Evolutionary conservation across 2,888 invertebrate genomes (phyloP).

Genomic region (Caenorhabditis becei): DNA sequence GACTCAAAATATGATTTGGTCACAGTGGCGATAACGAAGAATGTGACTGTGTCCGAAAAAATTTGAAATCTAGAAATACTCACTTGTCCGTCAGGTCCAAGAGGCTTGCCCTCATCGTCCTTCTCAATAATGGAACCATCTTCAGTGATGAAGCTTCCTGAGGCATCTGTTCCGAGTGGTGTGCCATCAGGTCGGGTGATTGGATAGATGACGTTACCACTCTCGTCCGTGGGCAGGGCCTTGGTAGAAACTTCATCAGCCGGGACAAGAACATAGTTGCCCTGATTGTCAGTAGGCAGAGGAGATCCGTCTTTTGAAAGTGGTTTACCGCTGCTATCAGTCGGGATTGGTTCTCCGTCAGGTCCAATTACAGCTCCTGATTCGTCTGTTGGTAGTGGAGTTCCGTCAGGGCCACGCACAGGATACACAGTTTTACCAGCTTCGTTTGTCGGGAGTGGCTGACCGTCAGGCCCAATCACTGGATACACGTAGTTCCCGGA

Average conservation of each 20-base stretch:
- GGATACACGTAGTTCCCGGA: conserved; percentile 50
- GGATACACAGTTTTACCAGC: conserved; percentile 57
- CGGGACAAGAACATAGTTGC: conserved; percentile 44
- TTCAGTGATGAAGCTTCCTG: conserved; percentile 44
- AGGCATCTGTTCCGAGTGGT: conserved; percentile 48
- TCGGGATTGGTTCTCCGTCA: conserved; percentile 47
- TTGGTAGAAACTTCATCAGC: conserved; percentile 14
- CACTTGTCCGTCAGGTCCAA: conserved; percentile 31
- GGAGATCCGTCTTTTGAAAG: conserved; percentile 61
- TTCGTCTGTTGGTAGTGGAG: conserved; percentile 60
- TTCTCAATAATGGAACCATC: conserved; percentile 55
- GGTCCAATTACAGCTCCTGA: conserved; percentile 58
- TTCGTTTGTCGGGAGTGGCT: conserved; percentile 45
- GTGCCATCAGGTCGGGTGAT: conserved; percentile 58
- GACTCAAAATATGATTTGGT: no score
- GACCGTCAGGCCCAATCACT: conserved; percentile 30
- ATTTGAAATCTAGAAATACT: no score
- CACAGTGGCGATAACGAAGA: no score
- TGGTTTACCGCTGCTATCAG: conserved; percentile 60
- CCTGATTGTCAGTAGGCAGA: conserved; percentile 50
- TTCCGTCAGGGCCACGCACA: conserved; percentile 55
- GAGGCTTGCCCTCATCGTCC: conserved; percentile 53
- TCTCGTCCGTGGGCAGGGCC: conserved; percentile 51
- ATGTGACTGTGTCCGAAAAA: no score
- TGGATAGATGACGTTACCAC: conserved; percentile 59